These are phyloP conservation scores for Orthonevra nobilis DNA, from an alignment of 2,888 invertebrate genomes.

Conservation along the genomic window DNA sequence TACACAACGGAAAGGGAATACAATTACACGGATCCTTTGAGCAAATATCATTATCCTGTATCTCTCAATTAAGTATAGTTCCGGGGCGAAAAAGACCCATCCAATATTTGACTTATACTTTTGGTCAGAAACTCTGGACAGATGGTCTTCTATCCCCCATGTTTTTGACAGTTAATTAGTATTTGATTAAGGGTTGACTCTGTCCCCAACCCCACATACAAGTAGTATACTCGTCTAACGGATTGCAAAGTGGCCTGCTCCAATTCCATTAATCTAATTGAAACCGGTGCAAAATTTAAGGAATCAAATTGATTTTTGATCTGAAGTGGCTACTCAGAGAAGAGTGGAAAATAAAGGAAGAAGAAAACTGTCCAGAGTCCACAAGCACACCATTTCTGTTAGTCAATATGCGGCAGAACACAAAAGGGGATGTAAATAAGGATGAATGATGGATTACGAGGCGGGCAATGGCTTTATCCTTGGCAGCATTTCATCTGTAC, in stretches of 20 bases:
- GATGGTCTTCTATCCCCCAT: constrained; percentile 12
- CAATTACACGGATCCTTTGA: constrained; percentile 55
- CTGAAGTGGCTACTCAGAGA: constrained; percentile 40
- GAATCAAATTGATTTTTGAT: constrained; percentile 65
- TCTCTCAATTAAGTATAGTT: constrained; percentile 57
- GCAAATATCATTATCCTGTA: constrained; percentile 57
- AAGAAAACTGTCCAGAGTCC: constrained; percentile 2
- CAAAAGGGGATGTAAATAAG: constrained; percentile 53
- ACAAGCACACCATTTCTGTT: no score
- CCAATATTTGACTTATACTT: constrained; percentile 17
- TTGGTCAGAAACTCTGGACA: constrained; percentile 19
- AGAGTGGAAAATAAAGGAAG: constrained; percentile 2
- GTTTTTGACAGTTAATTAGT: constrained; percentile 65
- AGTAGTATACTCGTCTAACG: not conserved
- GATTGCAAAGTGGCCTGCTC: constrained; percentile 59
- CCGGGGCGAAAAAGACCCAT: constrained; percentile 18
- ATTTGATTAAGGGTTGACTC: constrained; percentile 25
- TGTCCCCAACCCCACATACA: no score
- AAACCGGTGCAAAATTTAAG: constrained; percentile 49
- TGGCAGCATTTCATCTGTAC: constrained; percentile 38
- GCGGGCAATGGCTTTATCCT: constrained; percentile 39
- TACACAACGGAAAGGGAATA: constrained; percentile 13
- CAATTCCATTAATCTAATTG: constrained; percentile 69
- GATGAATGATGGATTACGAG: constrained; percentile 47
- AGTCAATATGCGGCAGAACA: constrained; percentile 16